Base-by-base conservation (phyloP, 2,888 invertebrate species). In the Digitonthophagus gazella region DNA sequence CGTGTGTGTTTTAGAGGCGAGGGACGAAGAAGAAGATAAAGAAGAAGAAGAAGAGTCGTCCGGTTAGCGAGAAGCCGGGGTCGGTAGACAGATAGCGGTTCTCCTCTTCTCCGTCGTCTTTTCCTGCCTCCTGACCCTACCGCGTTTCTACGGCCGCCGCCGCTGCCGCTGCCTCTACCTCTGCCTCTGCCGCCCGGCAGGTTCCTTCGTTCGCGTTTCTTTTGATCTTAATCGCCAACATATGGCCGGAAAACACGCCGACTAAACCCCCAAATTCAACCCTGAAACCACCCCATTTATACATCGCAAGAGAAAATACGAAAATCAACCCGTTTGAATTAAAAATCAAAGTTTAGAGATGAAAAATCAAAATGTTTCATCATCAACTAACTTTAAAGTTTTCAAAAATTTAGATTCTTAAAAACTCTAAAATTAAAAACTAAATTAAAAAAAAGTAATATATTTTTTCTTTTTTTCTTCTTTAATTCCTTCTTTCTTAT, bases 61-160 rank as follows among this genome's bases (percentile, higher is more conserved):
- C 3, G 28, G 28, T 44, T 44, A 8, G 28, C 3, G 28, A 3
- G 72, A 70, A 57, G 66, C 15, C 68, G 64, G 67, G 67, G 66
- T 61, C 57, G 57, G 16, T 16, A 16, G 15, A 57, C 57, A 61
- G 61, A 61, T 61, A 61, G 61, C 61, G 61, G 61, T 61, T 44
- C 28, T 44, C 61, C 8, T 16, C 19, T 61, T 5, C 18, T 20
- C 20, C 18, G 16, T 61, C n/a, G n/a, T n/a, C n/a, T n/a, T n/a
- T n/a, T n/a, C n/a, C n/a, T n/a, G n/a, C n/a, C n/a, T 15, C 58
- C 58, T 15, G 58, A 44, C 28, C 58, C 16, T 15, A 15, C 54
- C 18, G 58, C 16, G n/a, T n/a, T n/a, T n/a, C n/a, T n/a, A n/a
- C n/a, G n/a, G n/a, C n/a, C n/a, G n/a, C n/a, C n/a, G n/a, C n/a